A percentile compares a stretch with the other conserved stretches of the same genome.
phyloP scores from a whole-genome alignment of 1,140 invertebrate genomes.

The Melitaea cinxia region DNA sequence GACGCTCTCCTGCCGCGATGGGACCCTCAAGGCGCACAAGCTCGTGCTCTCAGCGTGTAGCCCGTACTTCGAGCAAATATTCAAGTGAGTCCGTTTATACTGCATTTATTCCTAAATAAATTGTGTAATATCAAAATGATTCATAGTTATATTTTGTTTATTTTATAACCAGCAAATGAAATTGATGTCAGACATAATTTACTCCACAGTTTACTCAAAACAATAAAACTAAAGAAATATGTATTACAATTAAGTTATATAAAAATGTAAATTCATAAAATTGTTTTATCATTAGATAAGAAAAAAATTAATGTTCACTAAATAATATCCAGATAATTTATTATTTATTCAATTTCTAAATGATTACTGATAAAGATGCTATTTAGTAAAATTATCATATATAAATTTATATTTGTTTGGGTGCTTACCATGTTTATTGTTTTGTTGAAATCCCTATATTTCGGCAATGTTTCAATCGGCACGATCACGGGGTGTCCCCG shows the following conservation, averaged over 20 bases:
- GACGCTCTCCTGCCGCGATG: slow-evolving; percentile 85
- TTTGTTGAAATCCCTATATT: no score
- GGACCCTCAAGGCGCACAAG: slow-evolving; percentile 86
- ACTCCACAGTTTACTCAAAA: neutral
- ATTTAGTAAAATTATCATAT: slow-evolving; percentile 7
- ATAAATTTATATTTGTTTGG: no score
- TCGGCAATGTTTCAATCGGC: no score
- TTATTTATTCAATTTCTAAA: slow-evolving; percentile 48
- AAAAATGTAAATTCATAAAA: slow-evolving; percentile 38
- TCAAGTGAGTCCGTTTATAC: slow-evolving; percentile 79
- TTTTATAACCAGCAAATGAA: neutral
- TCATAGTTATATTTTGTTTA: neutral
- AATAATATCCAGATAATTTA: slow-evolving; percentile 55
- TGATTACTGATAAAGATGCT: slow-evolving; percentile 39
- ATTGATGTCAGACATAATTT: neutral
- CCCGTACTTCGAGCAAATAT: slow-evolving; percentile 89
- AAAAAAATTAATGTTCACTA: slow-evolving; percentile 51
- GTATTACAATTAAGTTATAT: slow-evolving; percentile 32
- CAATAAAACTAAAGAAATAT: neutral
- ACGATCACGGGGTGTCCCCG: no score
- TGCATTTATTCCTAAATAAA: slow-evolving; percentile 4
- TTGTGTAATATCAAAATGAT: neutral
- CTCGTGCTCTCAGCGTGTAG: slow-evolving; percentile 88
- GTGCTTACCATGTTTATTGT: no score
- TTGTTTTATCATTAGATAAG: slow-evolving; percentile 67